Evolutionary conservation across 2,113 vertebrate species (phyloP), one percentile per base, ranked within the genome.

Genomic region (Anguilla japonica): DNA sequence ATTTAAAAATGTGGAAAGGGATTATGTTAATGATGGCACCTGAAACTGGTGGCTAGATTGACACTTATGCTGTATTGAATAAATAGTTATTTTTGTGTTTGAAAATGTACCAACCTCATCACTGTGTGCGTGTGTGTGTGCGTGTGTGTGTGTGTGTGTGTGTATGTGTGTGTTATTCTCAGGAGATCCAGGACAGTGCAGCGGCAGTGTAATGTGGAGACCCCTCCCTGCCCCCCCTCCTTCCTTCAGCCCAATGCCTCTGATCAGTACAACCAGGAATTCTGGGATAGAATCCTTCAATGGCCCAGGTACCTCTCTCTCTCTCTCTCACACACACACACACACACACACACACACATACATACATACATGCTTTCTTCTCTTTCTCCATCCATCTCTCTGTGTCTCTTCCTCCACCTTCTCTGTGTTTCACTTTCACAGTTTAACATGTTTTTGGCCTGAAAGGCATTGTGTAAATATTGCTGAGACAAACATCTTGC

Each of bases 121-220:
- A 53, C 11, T 13, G 5, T 46, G 43, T 46, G 43, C 9, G 43
- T 46, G 43, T 46, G 43, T 67, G 5, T 81, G 39, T 15, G 71
- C 41, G 50, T 86, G 79, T 82, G 41, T 78, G 79, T 87, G 15
- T 75, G n/a, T 79, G 41, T 78, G 7, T 82, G 16, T 41, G 11
- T 60, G 18, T 84, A 1, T 75, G 18, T 15, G 63, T 83, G 50
- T 78, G 1, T 18, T 67, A 20, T 63, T 75, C 84, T 5, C 85
- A 91, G 91, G 87, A 85, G 71, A 9, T 91, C 91, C 14, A 87
- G 84, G 63, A 86, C 86, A 63, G 91, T 92, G 43, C 85, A 89
- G 34, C 84, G 90, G 67, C 41, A 16, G 56, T 40, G 46, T 83
- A 84, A 78, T 20, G 41, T 2, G 14, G 41, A 81, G 9, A 7